These are phyloP conservation scores for Cladorhizidae sp. DNA, from an alignment of 37 sponge, comb jelly and placozoan species.

Conservation along the genomic window DNA sequence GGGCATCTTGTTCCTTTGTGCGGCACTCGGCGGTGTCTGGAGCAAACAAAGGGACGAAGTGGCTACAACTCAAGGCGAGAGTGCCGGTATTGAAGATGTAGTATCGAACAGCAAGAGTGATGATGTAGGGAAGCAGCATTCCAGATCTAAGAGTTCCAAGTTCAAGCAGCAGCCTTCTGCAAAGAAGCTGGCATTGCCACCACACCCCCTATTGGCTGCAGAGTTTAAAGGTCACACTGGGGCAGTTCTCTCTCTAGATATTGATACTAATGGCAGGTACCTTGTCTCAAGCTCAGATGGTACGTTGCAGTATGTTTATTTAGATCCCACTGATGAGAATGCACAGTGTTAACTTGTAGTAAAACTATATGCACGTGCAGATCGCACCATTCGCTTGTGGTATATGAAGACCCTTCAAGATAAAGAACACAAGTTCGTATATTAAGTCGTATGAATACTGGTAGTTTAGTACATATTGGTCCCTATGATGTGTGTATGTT, in stretches of 20 bases:
- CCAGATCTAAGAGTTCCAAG: constrained; percentile 7
- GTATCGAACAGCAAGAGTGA: not conserved
- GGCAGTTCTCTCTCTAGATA: constrained; percentile 59
- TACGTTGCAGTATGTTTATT: constrained; percentile 1
- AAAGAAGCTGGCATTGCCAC: constrained; percentile 29
- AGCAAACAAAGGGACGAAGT: not conserved
- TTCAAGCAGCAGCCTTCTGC: not conserved
- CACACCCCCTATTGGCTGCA: constrained; percentile 79
- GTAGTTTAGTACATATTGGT: no score
- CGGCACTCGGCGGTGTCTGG: not conserved
- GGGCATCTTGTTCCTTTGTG: not conserved
- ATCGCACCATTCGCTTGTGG: constrained; percentile 82
- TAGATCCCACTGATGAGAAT: no score
- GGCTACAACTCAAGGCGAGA: not conserved
- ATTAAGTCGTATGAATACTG: no score
- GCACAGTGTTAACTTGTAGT: no score
- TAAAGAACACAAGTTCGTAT: constrained; percentile 83
- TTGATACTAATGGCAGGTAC: constrained; percentile 73
- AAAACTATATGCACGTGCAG: constrained; percentile 33
- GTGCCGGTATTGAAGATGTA: not conserved
- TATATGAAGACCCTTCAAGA: constrained; percentile 65
- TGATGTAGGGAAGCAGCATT: not conserved
- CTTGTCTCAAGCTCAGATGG: constrained; percentile 82
- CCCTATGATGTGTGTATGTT: no score
- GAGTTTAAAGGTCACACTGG: constrained; percentile 91